Conservation (phyloP, 2,113 vertebrate species). For the Orycteropus afer region DNA sequence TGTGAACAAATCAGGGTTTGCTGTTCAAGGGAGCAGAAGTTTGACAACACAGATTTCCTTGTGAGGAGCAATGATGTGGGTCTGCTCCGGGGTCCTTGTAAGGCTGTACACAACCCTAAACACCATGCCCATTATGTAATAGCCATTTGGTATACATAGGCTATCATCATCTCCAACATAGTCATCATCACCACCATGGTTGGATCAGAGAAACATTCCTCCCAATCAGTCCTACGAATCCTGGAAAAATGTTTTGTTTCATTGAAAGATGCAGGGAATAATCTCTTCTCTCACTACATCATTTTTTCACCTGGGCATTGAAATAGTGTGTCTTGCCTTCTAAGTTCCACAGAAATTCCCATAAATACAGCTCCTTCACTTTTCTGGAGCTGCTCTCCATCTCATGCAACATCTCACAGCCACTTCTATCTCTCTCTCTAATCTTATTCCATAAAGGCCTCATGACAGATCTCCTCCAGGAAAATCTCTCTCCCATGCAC, state of each 20-base stretch:
- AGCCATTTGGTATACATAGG: background rate
- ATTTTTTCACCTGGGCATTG: background rate
- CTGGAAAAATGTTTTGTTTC: background rate
- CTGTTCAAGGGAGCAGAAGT: background rate
- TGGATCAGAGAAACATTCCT: too few species aligned
- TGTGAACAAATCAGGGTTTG: background rate
- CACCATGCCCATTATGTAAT: accelerated
- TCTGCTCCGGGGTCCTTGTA: accelerated
- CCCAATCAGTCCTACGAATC: too few species aligned
- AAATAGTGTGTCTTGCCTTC: background rate
- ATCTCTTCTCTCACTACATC: background rate
- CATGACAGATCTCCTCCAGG: accelerated
- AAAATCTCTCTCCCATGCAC: background rate
- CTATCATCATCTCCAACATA: background rate
- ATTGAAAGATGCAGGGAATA: background rate
- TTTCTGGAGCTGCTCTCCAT: background rate
- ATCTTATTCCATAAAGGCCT: background rate
- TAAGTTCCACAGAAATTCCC: background rate
- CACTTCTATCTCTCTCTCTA: background rate
- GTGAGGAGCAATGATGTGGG: accelerated
- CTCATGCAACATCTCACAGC: background rate
- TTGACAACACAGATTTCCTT: background rate
- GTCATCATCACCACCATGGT: background rate
- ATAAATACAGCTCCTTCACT: background rate
- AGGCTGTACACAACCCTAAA: too few species aligned